Percentiles rank a stretch among this genome's conserved stretches.
Evolutionary conservation across 2,113 vertebrate species (phyloP).

Genomic region (Phaethornis superciliosus): DNA sequence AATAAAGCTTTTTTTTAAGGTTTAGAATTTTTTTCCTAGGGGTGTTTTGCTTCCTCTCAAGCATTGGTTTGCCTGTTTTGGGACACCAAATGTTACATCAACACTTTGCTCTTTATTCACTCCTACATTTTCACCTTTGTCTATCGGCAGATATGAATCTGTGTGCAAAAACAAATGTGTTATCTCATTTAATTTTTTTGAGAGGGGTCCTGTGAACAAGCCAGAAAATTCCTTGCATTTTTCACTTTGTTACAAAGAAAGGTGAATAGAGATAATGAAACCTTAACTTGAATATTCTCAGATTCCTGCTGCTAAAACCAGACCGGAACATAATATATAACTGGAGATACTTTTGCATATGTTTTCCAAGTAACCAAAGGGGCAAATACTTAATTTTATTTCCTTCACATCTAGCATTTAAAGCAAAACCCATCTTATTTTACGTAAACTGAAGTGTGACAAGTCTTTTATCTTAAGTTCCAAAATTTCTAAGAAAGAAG

Average conservation of each 20-base stretch:
- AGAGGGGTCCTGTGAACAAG: background rate
- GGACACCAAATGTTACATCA: background rate
- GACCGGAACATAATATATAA: background rate
- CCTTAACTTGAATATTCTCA: background rate
- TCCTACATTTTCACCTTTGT: constrained; percentile 4
- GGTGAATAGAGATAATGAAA: constrained; percentile 39
- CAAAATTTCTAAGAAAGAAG: background rate
- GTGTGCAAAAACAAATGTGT: background rate
- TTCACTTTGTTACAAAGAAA: constrained; percentile 29
- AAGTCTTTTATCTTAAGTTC: background rate
- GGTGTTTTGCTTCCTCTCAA: background rate
- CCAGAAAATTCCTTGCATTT: constrained; percentile 73
- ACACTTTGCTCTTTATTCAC: background rate
- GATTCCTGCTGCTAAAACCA: constrained; percentile 4
- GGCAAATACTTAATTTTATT: background rate
- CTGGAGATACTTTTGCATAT: background rate
- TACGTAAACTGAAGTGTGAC: background rate
- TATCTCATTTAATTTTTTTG: constrained; percentile 42
- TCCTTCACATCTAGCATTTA: background rate
- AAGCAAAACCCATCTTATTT: constrained; percentile 36
- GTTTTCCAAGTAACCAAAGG: background rate
- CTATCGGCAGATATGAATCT: background rate
- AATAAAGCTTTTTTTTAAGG: background rate
- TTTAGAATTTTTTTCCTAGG: background rate
- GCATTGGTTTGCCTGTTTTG: background rate